These are phyloP conservation scores for Adelognathus sp. DNA, from an alignment of 2,888 invertebrate species.

Conservation along the genomic window DNA sequence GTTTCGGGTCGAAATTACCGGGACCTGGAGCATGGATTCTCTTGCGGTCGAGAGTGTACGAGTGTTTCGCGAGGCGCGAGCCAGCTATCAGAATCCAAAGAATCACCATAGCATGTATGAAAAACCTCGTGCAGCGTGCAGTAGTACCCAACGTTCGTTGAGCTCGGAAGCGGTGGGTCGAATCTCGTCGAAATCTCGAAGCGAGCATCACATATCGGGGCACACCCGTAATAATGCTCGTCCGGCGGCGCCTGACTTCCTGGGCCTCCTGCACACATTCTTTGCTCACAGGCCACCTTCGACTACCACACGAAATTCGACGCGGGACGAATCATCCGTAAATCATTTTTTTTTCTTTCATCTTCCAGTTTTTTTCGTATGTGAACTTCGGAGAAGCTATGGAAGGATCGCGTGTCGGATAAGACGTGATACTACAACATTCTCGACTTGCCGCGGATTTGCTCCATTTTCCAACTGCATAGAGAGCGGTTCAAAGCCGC, in stretches of 20 bases:
- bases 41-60: too few species aligned
- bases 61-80: conserved; percentile 13
- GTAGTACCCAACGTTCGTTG: conserved; percentile 50
- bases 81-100: conserved; percentile 24
- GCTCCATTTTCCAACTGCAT: too few species aligned
- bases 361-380: neutral
- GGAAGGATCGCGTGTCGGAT: conserved; percentile 40
- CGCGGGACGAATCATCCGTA: conserved; percentile 46
- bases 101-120: neutral
- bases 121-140: conserved; percentile 1
- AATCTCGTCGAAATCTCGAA: conserved; percentile 56
- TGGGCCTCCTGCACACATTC: conserved; percentile 27
- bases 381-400: conserved; percentile 40
- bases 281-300: neutral
- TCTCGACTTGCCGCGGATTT: too few species aligned
- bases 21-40: too few species aligned
- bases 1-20: too few species aligned
- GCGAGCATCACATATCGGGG: conserved; percentile 37
- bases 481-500: too few species aligned
- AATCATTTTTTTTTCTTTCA: conserved; percentile 20
- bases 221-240: conserved; percentile 58
- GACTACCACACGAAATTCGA: conserved; percentile 16
- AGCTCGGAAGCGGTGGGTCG: conserved; percentile 41
- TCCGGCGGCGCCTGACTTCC: conserved; percentile 56
- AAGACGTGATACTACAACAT: conserved; percentile 13